Percentiles rank a stretch among this genome's conserved stretches.
Conservation (phyloP, 2,797 vertebrate genomes). For the Botia kubotai region DNA sequence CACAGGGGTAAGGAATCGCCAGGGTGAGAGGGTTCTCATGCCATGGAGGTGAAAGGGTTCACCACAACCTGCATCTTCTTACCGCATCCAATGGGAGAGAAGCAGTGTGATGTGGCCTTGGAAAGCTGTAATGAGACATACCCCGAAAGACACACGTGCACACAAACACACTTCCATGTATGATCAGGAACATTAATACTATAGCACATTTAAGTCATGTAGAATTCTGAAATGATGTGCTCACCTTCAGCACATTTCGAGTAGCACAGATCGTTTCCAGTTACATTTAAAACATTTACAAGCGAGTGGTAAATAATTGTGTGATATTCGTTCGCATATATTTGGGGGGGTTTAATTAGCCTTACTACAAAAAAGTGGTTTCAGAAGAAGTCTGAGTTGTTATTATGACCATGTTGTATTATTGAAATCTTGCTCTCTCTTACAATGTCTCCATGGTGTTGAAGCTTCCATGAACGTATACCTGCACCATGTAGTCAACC, state of each 20-base stretch:
- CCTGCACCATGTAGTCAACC: neutral
- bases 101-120: constrained; percentile 17
- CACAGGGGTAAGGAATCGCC: constrained; percentile 17
- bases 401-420: neutral
- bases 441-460: neutral
- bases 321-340: neutral
- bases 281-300: neutral
- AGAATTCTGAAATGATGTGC: neutral
- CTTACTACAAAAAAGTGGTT: neutral
- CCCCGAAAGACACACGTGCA: neutral
- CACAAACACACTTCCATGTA: neutral
- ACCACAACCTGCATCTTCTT: constrained; percentile 8
- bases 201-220: neutral
- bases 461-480: neutral
- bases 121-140: constrained; percentile 4
- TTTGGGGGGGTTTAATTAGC: neutral
- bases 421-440: neutral
- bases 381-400: neutral
- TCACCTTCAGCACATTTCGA: neutral
- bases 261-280: neutral
- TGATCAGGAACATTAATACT: neutral
- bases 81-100: constrained; percentile 6
- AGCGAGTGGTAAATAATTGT: neutral
- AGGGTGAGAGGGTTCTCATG: constrained; percentile 7
- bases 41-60: constrained; percentile 19